Evolutionary conservation across 2,797 vertebrate species (phyloP).

Genomic region (Buphagus erythrorhynchus): DNA sequence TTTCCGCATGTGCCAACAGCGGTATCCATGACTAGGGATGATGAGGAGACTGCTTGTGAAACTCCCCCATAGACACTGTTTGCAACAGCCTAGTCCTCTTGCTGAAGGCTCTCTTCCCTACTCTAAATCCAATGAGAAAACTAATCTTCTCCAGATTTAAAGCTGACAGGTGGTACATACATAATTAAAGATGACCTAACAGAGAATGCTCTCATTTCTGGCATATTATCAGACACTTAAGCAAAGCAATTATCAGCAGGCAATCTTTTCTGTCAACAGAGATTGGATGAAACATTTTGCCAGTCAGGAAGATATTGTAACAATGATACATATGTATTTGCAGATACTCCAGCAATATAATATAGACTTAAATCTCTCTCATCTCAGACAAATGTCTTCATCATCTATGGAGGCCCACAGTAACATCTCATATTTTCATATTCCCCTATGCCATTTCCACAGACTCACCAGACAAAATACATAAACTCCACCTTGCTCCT

Average conservation of each 20-base stretch:
- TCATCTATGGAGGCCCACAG: not conserved
- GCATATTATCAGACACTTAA: constrained; percentile 81
- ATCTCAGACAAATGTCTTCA: not conserved
- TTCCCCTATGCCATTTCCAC: not conserved
- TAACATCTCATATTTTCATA: not conserved
- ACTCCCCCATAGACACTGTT: constrained; percentile 59
- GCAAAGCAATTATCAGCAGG: constrained; percentile 81
- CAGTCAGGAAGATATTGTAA: constrained; percentile 68
- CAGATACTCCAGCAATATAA: constrained; percentile 58
- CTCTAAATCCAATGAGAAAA: constrained; percentile 59
- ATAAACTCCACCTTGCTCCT: not conserved
- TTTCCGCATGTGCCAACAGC: constrained; percentile 52
- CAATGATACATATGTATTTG: constrained; percentile 30
- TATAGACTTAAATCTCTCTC: not conserved
- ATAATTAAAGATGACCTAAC: constrained; percentile 83
- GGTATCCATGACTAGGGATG: constrained; percentile 45
- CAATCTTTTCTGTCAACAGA: constrained; percentile 80
- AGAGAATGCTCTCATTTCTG: constrained; percentile 79
- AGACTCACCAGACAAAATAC: not conserved
- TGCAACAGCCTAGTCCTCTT: constrained; percentile 62
- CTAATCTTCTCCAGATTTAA: constrained; percentile 72
- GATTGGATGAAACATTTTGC: constrained; percentile 73
- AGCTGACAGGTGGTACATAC: constrained; percentile 79
- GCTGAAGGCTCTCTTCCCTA: constrained; percentile 65
- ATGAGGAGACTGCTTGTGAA: constrained; percentile 55